These are phyloP conservation scores for Leptoclinus maculatus DNA, from an alignment of 2,797 vertebrate genomes.

Conservation along the genomic window DNA sequence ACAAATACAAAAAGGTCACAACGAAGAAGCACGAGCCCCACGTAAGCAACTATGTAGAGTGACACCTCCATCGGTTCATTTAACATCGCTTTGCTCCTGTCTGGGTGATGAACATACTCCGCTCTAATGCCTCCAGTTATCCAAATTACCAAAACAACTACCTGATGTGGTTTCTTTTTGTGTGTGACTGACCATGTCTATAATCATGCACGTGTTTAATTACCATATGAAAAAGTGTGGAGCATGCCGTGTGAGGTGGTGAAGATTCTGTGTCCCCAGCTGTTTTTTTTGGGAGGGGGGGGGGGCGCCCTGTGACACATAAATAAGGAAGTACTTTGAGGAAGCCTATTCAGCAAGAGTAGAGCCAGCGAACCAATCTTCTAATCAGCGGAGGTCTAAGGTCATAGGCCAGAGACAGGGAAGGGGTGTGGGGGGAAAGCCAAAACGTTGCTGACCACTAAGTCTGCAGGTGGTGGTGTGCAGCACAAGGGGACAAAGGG, in stretches of 20 bases:
- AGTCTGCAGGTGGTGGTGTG: slow-evolving; percentile 61
- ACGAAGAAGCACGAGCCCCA: slow-evolving; percentile 57
- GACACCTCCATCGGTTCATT: slow-evolving; percentile 24
- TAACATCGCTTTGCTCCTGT: not conserved
- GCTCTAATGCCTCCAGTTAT: slow-evolving; percentile 22
- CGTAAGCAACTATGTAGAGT: slow-evolving; percentile 29
- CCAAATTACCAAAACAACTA: slow-evolving; percentile 39
- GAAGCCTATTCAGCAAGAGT: slow-evolving; percentile 47
- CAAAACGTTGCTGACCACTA: slow-evolving; percentile 42
- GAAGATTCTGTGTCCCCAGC: slow-evolving; percentile 45
- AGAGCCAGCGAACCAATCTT: slow-evolving; percentile 62
- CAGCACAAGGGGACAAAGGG: slow-evolving; percentile 31
- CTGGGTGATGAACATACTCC: not conserved
- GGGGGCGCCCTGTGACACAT: slow-evolving; percentile 22
- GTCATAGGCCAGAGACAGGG: slow-evolving; percentile 40
- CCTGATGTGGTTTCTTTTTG: not conserved
- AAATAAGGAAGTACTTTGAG: slow-evolving; percentile 37
- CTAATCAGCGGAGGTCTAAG: slow-evolving; percentile 54
- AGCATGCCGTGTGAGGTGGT: slow-evolving; percentile 57
- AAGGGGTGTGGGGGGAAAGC: slow-evolving; percentile 33
- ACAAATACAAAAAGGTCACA: slow-evolving; percentile 55
- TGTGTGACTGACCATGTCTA: slow-evolving; percentile 27
- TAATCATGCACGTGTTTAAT: slow-evolving; percentile 46
- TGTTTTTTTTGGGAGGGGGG: slow-evolving; percentile 33
- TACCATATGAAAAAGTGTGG: slow-evolving; percentile 36